phyloP scores from a whole-genome alignment of 2,888 invertebrate genomes.

The Conistra vaccinii region DNA sequence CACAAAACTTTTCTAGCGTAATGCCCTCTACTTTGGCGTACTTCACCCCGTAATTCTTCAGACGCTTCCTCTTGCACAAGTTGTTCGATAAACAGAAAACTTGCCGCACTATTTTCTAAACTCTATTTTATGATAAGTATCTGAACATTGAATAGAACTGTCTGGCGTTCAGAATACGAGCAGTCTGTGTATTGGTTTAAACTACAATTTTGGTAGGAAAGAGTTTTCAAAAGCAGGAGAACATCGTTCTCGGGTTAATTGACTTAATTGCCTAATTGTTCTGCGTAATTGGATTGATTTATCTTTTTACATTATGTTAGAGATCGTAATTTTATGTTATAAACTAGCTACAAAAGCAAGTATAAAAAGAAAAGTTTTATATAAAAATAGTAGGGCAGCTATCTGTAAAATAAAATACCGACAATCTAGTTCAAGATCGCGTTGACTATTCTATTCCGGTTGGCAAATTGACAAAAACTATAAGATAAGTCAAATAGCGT shows the following conservation, averaged over 20 bases:
- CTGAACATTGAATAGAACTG: constrained; percentile 35
- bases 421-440: constrained; percentile 42
- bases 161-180: constrained; percentile 14
- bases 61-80: constrained; percentile 80
- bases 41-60: constrained; percentile 82
- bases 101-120: constrained; percentile 66
- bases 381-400: constrained; percentile 2
- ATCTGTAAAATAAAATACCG: constrained; percentile 36
- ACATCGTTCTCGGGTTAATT: neutral
- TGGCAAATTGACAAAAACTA: constrained; percentile 65
- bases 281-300: neutral
- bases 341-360: neutral
- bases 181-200: constrained; percentile 8
- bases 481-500: constrained; percentile 63
- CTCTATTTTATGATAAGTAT: constrained; percentile 60
- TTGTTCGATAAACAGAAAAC: constrained; percentile 81
- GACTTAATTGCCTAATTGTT: neutral
- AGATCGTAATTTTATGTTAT: neutral
- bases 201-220: neutral
- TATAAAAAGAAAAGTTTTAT: neutral
- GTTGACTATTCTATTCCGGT: constrained; percentile 60
- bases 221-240: neutral
- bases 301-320: neutral
- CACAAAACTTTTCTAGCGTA: constrained; percentile 87
- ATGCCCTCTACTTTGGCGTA: constrained; percentile 83